A percentile compares a stretch with the other conserved stretches of the same genome.
These are phyloP conservation scores for Diorhabda carinulata DNA, from an alignment of 1,140 invertebrate species.

Conservation along the genomic window DNA sequence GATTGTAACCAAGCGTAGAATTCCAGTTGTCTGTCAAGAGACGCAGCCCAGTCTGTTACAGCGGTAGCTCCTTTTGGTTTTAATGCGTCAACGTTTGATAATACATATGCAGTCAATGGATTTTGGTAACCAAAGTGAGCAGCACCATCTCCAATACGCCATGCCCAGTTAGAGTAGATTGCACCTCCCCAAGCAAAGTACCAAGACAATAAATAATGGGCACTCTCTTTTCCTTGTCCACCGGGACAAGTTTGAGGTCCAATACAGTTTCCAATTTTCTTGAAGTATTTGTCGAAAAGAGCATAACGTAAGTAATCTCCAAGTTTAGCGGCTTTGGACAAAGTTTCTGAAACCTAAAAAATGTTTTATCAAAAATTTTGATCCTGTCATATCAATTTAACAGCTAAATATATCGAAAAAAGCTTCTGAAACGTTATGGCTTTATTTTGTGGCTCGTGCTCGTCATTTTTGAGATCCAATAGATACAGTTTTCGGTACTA, in stretches of 20 bases:
- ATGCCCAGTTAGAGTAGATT: slow-evolving; percentile 29
- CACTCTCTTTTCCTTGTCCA: slow-evolving; percentile 30
- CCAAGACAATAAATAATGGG: slow-evolving; percentile 30
- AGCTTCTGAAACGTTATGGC: too few species aligned
- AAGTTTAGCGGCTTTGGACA: slow-evolving; percentile 26
- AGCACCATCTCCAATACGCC: slow-evolving; percentile 31
- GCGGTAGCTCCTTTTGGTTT: slow-evolving; percentile 30
- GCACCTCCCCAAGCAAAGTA: slow-evolving; percentile 31
- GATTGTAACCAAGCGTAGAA: slow-evolving; percentile 30
- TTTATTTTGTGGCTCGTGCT: too few species aligned
- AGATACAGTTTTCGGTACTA: too few species aligned
- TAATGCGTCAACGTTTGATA: slow-evolving; percentile 20
- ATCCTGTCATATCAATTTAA: too few species aligned
- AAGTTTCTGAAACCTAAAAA: slow-evolving; percentile 1
- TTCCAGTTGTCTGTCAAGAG: slow-evolving; percentile 28
- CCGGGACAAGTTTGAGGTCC: slow-evolving; percentile 17
- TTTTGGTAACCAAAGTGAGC: slow-evolving; percentile 31
- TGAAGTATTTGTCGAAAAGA: slow-evolving; percentile 33
- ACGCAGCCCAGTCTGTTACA: slow-evolving; percentile 25
- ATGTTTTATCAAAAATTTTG: too few species aligned
- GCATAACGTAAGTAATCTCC: slow-evolving; percentile 27
- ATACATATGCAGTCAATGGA: slow-evolving; percentile 27
- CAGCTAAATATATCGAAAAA: too few species aligned
- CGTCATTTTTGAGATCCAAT: too few species aligned
- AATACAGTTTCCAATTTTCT: slow-evolving; percentile 31